A percentile compares a stretch with the other conserved stretches of the same genome.
These are phyloP conservation scores for Troides helena DNA, from an alignment of 2,888 invertebrate genomes.

Conservation along the genomic window DNA sequence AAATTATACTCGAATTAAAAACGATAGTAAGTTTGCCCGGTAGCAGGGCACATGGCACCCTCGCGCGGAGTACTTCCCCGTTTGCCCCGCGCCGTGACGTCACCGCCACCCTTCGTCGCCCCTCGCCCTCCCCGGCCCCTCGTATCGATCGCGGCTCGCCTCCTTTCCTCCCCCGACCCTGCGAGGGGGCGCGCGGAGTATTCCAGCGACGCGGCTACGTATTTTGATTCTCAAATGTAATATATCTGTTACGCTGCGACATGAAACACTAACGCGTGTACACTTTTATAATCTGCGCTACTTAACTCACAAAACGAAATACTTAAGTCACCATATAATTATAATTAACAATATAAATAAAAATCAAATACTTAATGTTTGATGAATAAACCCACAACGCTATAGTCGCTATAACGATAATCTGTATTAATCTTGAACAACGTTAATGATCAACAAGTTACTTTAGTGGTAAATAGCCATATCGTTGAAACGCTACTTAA, in stretches of 20 bases:
- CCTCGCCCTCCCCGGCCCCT: conserved; percentile 39
- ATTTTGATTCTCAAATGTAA: conserved; percentile 26
- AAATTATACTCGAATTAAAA: conserved; percentile 18
- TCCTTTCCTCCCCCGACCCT: conserved; percentile 33
- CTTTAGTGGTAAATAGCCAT: no score
- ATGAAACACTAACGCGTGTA: background rate
- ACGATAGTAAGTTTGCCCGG: conserved; percentile 30
- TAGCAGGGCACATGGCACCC: conserved; percentile 45
- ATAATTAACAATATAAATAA: no score
- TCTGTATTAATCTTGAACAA: no score
- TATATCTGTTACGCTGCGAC: conserved; percentile 11
- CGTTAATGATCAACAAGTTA: no score
- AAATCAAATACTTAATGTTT: no score
- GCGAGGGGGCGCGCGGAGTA: conserved; percentile 36
- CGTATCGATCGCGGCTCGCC: conserved; percentile 61
- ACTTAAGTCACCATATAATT: no score
- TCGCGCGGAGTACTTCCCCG: conserved; percentile 29
- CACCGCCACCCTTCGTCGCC: conserved; percentile 42
- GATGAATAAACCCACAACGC: no score
- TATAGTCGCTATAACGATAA: no score
- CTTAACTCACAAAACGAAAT: background rate
- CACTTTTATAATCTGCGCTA: background rate
- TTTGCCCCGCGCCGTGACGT: conserved; percentile 58
- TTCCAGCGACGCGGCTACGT: conserved; percentile 34
- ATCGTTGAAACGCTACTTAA: no score